Base-by-base conservation (phyloP, 2,113 vertebrate species). In the Thymallus thymallus region DNA sequence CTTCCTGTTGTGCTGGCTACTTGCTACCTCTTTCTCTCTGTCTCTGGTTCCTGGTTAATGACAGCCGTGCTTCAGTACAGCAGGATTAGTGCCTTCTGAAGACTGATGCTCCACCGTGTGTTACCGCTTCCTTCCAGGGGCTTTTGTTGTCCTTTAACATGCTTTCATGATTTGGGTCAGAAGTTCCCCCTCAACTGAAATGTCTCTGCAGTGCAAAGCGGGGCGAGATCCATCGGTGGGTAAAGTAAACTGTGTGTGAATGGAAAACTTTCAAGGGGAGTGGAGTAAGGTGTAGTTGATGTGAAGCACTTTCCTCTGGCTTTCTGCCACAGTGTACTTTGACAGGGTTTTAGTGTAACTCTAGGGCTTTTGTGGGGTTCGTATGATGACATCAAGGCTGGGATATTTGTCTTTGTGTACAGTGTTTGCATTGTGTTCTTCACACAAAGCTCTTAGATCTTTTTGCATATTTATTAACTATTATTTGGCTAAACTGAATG, bases 1-100 rank as follows among this genome's bases (percentile, higher is more conserved):
- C 96, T 98, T 98, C 97, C 96, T 97, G 96, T 97, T 97, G 95
- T 95, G 94, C 89, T 95, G 89, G 87, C 86, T 79, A 75, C 88
- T 95, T 89, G 87, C 87, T 82, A 76, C 78, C 88, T 86, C 84
- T 83, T 84, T 80, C 85, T 70, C 24, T 73, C 32, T 68, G 22
- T 35, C 71, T 26, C 72, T 80, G 87, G 88, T 56, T 26, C 48
- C 72, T 80, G 86, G 87, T 58, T 78, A 87, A 90, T 88, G 80
- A 64, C 85, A 85, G 92, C 48, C 20, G 16, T 4, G 51, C 13
- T 20, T 1, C 14, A 4, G 3, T 18, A 51, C 48, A 16, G 70
- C 88, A 60, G 92, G 91, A 90, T 91, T 93, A 78, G 89, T 91
- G 82, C 68, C 82, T 70, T 71, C 0, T 74, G 71, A 82, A 79